phyloP scores from a whole-genome alignment of 2,888 invertebrate species.

The Macaria liturata region DNA sequence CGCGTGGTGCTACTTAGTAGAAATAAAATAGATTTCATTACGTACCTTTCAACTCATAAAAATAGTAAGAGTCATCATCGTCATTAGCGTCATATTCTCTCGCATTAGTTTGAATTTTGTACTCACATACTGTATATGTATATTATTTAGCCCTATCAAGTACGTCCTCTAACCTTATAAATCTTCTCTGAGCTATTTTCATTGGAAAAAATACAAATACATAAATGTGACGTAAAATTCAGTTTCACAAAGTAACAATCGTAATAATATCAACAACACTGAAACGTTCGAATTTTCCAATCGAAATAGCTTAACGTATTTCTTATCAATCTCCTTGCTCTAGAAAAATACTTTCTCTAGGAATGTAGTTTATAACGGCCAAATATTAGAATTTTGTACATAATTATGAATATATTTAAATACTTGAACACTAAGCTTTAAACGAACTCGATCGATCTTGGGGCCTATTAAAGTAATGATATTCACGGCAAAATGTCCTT shows the following conservation, averaged over 20 bases:
- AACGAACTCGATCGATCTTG: constrained; percentile 29
- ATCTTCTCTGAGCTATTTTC: constrained; percentile 9
- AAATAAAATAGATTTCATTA: background rate
- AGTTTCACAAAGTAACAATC: constrained; percentile 3
- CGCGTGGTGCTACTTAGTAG: constrained; percentile 65
- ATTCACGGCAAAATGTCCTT: constrained; percentile 26
- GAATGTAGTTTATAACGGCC: constrained; percentile 31
- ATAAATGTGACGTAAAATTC: background rate
- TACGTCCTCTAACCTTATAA: constrained; percentile 28
- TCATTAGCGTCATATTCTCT: background rate
- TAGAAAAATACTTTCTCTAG: constrained; percentile 19
- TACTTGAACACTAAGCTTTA: constrained; percentile 35
- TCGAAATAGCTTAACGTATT: constrained; percentile 8
- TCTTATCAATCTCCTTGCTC: constrained; percentile 21
- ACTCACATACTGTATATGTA: constrained; percentile 3
- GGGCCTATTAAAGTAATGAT: constrained; percentile 32
- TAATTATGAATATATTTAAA: constrained; percentile 22
- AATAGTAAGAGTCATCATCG: no score
- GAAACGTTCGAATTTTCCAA: constrained; percentile 4
- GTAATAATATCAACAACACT: constrained; percentile 4
- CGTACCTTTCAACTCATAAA: no score
- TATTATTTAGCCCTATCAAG: constrained; percentile 33
- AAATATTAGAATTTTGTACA: constrained; percentile 35
- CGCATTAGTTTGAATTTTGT: constrained; percentile 5
- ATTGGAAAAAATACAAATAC: constrained; percentile 5